Conservation (phyloP, 2,797 vertebrate genomes). For the Bradypodion ventrale region DNA sequence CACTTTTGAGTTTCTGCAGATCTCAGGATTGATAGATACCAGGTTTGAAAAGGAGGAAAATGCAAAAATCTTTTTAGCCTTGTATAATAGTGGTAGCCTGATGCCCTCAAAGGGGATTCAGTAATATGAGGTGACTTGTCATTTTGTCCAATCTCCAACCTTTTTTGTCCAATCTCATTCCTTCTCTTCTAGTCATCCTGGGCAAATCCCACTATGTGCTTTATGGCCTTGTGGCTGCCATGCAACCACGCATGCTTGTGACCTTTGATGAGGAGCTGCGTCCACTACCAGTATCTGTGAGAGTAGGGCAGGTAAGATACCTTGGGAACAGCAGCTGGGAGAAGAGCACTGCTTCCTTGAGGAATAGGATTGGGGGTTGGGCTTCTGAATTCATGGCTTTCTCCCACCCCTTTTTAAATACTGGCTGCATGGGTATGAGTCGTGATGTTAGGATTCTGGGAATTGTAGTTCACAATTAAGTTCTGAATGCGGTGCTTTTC, state of each 20-base stretch:
- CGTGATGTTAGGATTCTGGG: no score
- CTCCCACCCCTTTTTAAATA: no score
- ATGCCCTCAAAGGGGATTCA: no score
- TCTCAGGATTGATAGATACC: no score
- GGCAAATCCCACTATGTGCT: conserved; percentile 97
- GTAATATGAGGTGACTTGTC: no score
- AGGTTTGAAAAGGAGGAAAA: no score
- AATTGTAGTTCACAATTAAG: no score
- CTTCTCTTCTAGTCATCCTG: conserved; percentile 85
- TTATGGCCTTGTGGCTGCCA: conserved; percentile 94
- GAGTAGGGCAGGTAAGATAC: conserved; percentile 92
- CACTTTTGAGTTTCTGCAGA: neutral
- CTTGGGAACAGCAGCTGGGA: no score
- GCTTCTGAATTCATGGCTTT: no score
- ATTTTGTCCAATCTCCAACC: no score
- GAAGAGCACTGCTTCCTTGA: neutral
- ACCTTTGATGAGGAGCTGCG: conserved; percentile 95
- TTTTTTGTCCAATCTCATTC: neutral
- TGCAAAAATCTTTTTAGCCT: neutral
- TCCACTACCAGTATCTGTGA: conserved; percentile 92
- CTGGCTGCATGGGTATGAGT: neutral
- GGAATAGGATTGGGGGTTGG: neutral
- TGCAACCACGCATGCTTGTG: conserved; percentile 98
- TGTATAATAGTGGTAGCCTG: no score
- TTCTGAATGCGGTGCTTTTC: neutral